Evolutionary conservation across 2,888 invertebrate species (phyloP), one percentile per base, ranked within the genome.

Genomic region (Meiosimyza decipiens): DNA sequence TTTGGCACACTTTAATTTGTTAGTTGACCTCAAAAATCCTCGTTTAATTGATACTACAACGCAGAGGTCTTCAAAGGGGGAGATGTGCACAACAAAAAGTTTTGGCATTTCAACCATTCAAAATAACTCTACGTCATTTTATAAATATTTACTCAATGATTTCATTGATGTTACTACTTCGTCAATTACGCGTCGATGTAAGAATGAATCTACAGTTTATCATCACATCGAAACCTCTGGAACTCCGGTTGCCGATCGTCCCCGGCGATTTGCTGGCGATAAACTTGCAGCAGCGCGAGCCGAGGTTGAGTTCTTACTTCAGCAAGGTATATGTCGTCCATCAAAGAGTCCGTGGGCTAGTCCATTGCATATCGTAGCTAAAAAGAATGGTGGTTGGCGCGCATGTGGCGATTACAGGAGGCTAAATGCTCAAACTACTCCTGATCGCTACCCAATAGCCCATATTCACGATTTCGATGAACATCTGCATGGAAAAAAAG

Each of bases 331-430:
- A 22, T 22, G 22, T 22, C 22, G 22, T 22, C 22, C 22, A 22
- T 22, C 22, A 22, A 22, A 22, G 71, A 22, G 22, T 22, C 22
- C 22, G 22, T 22, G 22, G 22, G 22, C 22, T 22, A 22, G 22
- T 22, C 22, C 73, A 16, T 60, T 72, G 0, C 74, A 72, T n/a
- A 57, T 72, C 22, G 71, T 74, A 9, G 6, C 40, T 40, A 40
- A 40, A 40, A 73, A 73, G 67, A 63, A 50, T 16, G 73, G 73
- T 67, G 73, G 63, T 5, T 73, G 73, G 54, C 71, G 71, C 12
- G 51, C 63, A 3, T 66, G 73, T 11, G 66, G 66, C 2, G 73
- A 71, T 47, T 71, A 64, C 5, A 57, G 65, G 6, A 63, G 68
- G n/a, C 18, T 70, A 6, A 73, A 73, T 33, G 13, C 55, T 15